Evolutionary conservation across 2,113 vertebrate species (phyloP).

Genomic region (Delphinus delphis): DNA sequence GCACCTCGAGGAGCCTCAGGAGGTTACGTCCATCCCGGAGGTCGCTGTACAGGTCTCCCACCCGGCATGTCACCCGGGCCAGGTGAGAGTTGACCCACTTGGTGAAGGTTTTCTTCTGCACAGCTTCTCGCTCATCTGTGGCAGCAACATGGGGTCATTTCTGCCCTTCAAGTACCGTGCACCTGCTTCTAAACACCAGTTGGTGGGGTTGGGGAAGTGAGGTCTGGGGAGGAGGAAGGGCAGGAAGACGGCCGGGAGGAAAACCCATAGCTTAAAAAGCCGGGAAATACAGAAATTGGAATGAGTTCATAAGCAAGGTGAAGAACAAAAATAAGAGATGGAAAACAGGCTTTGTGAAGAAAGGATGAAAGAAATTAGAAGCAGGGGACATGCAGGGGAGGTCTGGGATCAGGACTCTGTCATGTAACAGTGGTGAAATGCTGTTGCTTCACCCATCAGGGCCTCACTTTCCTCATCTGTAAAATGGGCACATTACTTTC

Average conservation of each 20-base stretch:
- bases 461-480: slow-evolving; percentile 26
- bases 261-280: not conserved
- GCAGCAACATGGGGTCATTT: not conserved
- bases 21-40: slow-evolving; percentile 94
- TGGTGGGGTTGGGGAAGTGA: not conserved
- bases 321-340: not conserved
- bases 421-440: not conserved
- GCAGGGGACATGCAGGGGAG: not conserved
- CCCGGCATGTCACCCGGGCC: slow-evolving; percentile 91
- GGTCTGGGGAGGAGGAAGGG: not conserved
- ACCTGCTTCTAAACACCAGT: not conserved
- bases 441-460: not conserved
- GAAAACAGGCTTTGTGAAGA: not conserved
- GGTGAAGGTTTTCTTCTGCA: slow-evolving; percentile 97
- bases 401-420: not conserved
- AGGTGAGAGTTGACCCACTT: slow-evolving; percentile 98
- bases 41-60: slow-evolving; percentile 94
- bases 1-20: slow-evolving; percentile 93
- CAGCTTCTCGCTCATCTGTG: slow-evolving; percentile 94
- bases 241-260: not conserved
- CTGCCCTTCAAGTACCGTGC: not conserved
- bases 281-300: not conserved
- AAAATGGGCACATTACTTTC: not conserved
- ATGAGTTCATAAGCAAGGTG: not conserved
- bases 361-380: not conserved